These are phyloP conservation scores for Ceyx margarethae DNA, from an alignment of 2,113 vertebrate species.

Conservation along the genomic window DNA sequence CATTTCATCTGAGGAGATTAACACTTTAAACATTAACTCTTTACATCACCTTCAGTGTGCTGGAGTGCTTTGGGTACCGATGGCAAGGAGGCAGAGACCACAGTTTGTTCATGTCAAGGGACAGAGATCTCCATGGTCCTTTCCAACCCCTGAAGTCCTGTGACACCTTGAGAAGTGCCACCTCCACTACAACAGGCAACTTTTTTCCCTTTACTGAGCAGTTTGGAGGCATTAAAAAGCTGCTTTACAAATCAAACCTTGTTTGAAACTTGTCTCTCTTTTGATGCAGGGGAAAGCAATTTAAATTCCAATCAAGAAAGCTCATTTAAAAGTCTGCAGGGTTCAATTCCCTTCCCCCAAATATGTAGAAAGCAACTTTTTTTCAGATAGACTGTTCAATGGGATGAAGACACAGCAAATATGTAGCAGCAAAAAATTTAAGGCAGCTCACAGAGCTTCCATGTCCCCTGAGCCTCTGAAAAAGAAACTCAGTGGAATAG, in stretches of 20 bases:
- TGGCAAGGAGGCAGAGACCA: background rate
- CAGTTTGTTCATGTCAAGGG: background rate
- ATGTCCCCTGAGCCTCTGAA: background rate
- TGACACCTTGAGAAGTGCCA: background rate
- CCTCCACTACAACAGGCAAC: background rate
- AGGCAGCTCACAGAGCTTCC: background rate
- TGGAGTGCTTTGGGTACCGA: background rate
- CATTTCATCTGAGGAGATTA: conserved; percentile 24
- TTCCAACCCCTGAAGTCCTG: no score
- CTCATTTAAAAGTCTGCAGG: background rate
- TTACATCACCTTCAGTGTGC: background rate
- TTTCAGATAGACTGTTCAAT: background rate
- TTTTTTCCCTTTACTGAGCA: background rate
- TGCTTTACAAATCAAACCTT: background rate
- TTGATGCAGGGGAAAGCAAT: background rate
- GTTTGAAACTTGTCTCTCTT: background rate
- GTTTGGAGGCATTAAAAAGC: background rate
- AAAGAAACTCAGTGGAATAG: background rate
- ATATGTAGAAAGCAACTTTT: background rate
- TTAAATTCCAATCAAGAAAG: background rate
- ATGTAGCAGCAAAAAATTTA: background rate
- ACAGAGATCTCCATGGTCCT: background rate
- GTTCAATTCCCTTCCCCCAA: background rate
- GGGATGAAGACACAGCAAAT: background rate
- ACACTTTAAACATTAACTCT: conserved; percentile 32